phyloP scores from a whole-genome alignment of 2,113 vertebrate genomes.

The Brachypodius melanocephalos region DNA sequence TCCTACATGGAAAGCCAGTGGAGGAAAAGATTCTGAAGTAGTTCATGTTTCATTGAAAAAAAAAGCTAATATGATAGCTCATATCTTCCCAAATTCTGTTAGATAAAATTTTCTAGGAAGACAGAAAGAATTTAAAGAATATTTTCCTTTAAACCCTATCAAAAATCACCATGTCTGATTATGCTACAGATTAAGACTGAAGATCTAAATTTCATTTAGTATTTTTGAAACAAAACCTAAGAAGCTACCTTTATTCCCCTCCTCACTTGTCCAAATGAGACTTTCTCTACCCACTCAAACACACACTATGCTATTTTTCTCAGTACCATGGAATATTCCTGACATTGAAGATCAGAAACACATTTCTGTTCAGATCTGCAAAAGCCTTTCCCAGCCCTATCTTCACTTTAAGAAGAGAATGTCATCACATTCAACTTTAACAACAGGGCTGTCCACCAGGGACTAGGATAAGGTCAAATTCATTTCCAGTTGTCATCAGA shows the following conservation, averaged over 20 bases:
- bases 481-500: constrained; percentile 48
- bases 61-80: neutral
- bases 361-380: neutral
- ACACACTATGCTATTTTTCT: neutral
- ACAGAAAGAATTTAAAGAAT: neutral
- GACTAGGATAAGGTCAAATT: constrained; percentile 45
- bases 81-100: neutral
- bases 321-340: neutral
- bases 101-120: neutral
- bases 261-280: neutral
- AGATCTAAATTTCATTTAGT: neutral
- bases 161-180: neutral
- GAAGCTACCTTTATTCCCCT: neutral
- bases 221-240: neutral
- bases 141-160: neutral
- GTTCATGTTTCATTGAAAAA: neutral
- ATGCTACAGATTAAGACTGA: neutral
- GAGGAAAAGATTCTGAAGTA: neutral
- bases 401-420: neutral
- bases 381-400: neutral
- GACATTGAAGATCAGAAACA: neutral
- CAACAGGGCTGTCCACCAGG: neutral
- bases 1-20: neutral
- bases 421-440: neutral
- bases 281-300: neutral